Conservation (phyloP, 2,797 vertebrate species). For the Babyrousa celebensis region DNA sequence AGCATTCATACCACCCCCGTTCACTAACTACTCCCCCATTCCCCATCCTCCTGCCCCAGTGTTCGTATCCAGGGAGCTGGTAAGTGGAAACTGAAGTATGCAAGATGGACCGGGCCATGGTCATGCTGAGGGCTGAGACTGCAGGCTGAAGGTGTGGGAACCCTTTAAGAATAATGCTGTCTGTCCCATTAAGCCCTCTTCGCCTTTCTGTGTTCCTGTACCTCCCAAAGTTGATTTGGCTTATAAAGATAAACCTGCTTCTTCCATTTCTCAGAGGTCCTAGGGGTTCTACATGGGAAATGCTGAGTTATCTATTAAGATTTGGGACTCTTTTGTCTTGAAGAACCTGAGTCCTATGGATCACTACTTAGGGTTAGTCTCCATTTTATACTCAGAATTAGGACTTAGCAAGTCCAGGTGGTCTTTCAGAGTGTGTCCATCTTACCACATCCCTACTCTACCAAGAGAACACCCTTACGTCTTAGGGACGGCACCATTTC, state of each 20-base stretch:
- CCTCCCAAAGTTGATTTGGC: not conserved
- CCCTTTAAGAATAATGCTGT: not conserved
- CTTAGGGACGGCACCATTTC: not conserved
- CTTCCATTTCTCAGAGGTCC: not conserved
- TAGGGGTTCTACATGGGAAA: not conserved
- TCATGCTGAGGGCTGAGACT: not conserved
- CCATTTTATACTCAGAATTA: not conserved
- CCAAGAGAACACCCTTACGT: not conserved
- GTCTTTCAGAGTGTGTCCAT: not conserved
- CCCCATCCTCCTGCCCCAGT: not conserved
- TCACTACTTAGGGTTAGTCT: not conserved
- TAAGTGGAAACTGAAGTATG: not conserved
- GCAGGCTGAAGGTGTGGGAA: not conserved
- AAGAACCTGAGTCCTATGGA: not conserved
- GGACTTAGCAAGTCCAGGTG: not conserved
- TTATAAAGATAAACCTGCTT: not conserved
- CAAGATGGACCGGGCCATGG: not conserved
- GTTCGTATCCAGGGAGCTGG: not conserved
- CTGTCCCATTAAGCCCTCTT: too few relatives aligned
- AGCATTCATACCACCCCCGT: not conserved
- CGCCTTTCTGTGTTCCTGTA: not conserved
- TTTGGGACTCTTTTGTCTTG: not conserved
- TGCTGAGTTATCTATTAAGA: not conserved
- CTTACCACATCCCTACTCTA: not conserved
- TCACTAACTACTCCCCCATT: not conserved